These are phyloP conservation scores for Ammospiza nelsoni DNA, from an alignment of 2,113 vertebrate genomes.

Conservation along the genomic window DNA sequence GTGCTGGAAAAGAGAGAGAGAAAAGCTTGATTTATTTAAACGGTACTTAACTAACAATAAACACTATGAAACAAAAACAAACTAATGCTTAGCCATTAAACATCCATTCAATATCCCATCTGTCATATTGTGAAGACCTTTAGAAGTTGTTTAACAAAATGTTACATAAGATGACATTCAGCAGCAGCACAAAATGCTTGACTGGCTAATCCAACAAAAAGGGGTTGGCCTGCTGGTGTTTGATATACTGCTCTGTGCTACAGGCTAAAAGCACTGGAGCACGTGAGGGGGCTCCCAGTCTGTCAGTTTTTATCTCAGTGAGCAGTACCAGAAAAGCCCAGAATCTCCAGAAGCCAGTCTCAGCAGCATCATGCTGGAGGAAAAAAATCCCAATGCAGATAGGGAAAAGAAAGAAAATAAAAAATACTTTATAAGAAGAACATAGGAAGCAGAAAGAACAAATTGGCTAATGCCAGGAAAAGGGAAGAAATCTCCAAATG, in stretches of 20 bases:
- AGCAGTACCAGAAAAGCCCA: conserved; percentile 52
- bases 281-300: conserved; percentile 46
- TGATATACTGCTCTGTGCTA: conserved; percentile 69
- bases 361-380: neutral
- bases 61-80: conserved; percentile 71
- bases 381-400: neutral
- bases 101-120: conserved; percentile 72
- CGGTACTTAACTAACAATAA: conserved; percentile 76
- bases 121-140: conserved; percentile 80
- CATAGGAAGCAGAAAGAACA: neutral
- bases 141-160: conserved; percentile 82
- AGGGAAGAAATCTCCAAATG: neutral
- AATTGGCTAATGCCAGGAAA: neutral
- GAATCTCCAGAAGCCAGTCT: conserved; percentile 24
- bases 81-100: conserved; percentile 72
- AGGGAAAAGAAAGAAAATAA: neutral
- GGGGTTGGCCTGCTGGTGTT: conserved; percentile 60
- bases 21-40: conserved; percentile 64
- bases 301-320: conserved; percentile 67
- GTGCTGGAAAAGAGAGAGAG: conserved; percentile 4
- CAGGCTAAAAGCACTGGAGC: conserved; percentile 55
- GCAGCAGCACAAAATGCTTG: conserved; percentile 76
- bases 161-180: conserved; percentile 82
- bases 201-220: conserved; percentile 74
- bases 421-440: neutral